phyloP scores from a whole-genome alignment of 1,140 invertebrate genomes.

The Drosophila quadrilineata region DNA sequence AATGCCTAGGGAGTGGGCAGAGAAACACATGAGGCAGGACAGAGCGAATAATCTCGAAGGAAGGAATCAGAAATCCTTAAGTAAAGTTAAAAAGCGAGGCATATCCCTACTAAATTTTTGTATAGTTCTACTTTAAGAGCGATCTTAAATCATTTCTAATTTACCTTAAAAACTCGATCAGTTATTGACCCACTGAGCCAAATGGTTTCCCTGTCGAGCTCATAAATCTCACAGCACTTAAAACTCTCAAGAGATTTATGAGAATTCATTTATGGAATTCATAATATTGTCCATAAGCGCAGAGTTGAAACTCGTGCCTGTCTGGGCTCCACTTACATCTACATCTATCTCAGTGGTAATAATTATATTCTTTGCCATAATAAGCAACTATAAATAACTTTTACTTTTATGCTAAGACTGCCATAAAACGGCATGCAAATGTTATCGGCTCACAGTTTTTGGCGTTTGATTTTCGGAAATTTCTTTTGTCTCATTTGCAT shows the following conservation, averaged over 20 bases:
- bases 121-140: too few relatives aligned
- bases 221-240: conserved; percentile 20
- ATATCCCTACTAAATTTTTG: too few relatives aligned
- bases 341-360: too few relatives aligned
- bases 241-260: background rate
- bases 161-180: background rate
- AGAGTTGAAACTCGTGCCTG: background rate
- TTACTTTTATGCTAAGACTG: conserved; percentile 62
- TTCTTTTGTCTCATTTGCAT: conserved; percentile 34
- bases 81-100: too few relatives aligned
- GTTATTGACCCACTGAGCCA: conserved; percentile 12
- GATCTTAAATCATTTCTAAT: too few relatives aligned
- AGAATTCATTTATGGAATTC: background rate
- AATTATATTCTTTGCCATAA: conserved; percentile 29
- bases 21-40: background rate
- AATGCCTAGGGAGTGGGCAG: too few relatives aligned
- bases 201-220: conserved; percentile 8
- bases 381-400: conserved; percentile 71
- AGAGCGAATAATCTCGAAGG: too few relatives aligned
- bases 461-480: conserved; percentile 55
- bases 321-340: background rate
- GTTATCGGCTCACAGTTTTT: conserved; percentile 13
- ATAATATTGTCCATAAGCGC: conserved; percentile 6
- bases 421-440: conserved; percentile 55
- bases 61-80: too few relatives aligned